A percentile compares a stretch with the other conserved stretches of the same genome.
These are phyloP conservation scores for Monodelphis domestica DNA, from an alignment of 2,797 vertebrate species.

Conservation along the genomic window DNA sequence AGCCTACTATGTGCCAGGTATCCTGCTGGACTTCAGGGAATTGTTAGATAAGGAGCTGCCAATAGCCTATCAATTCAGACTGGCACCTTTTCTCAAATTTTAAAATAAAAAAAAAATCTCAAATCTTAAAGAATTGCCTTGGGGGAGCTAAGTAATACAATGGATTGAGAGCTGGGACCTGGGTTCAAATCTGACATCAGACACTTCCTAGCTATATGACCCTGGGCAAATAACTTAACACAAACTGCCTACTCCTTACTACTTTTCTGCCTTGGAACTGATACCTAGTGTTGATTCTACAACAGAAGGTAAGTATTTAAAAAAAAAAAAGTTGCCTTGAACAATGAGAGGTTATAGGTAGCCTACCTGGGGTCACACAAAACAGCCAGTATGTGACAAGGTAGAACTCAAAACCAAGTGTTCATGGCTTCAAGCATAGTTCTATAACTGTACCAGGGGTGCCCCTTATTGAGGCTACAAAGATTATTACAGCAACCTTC, in stretches of 20 bases:
- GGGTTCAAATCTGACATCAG: too few relatives aligned
- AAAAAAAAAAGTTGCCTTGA: not conserved
- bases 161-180: too few relatives aligned
- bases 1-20: not conserved
- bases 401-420: not conserved
- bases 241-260: too few relatives aligned
- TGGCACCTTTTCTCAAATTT: not conserved
- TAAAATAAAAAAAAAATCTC: too few relatives aligned
- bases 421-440: not conserved
- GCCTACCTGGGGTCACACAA: not conserved
- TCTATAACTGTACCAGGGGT: not conserved
- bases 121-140: too few relatives aligned
- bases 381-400: not conserved
- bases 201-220: too few relatives aligned
- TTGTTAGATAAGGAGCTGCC: not conserved
- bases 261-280: too few relatives aligned
- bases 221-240: too few relatives aligned
- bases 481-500: not conserved
- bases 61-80: not conserved
- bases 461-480: not conserved
- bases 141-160: too few relatives aligned
- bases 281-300: too few relatives aligned
- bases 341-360: not conserved
- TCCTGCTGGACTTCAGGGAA: not conserved
- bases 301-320: too few relatives aligned